phyloP scores from a whole-genome alignment of 1,140 invertebrate species.

The Rhopalosiphum maidis region DNA sequence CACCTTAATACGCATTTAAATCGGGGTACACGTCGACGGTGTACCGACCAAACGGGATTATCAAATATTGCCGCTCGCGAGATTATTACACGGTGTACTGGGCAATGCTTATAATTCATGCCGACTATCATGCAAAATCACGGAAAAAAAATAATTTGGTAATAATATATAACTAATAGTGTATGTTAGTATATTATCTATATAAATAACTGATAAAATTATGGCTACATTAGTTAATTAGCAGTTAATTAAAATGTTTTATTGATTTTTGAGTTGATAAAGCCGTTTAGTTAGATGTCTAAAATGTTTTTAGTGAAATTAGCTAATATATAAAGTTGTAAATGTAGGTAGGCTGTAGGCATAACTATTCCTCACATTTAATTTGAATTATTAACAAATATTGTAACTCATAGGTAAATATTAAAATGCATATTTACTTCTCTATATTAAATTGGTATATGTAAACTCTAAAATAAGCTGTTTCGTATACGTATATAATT shows the following conservation, averaged over 20 bases:
- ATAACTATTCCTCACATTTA: neutral
- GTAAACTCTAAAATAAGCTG: neutral
- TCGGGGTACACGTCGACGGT: neutral
- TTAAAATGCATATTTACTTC: neutral
- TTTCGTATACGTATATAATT: neutral
- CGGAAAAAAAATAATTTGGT: neutral
- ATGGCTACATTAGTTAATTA: neutral
- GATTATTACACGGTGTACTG: neutral
- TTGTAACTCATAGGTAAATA: neutral
- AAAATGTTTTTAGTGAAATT: neutral
- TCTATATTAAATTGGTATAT: neutral
- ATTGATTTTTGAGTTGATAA: neutral
- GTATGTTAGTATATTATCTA: neutral
- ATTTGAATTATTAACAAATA: neutral
- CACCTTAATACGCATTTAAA: neutral
- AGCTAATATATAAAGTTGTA: neutral
- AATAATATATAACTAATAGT: neutral
- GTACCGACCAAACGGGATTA: neutral
- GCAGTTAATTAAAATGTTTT: neutral
- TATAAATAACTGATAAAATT: neutral
- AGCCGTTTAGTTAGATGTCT: neutral
- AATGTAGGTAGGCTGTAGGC: too few species aligned
- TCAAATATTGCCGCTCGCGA: neutral
- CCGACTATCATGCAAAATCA: neutral
- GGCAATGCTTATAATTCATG: neutral